Base-by-base conservation (phyloP, 2,888 invertebrate genomes). In the Cabera pusaria region DNA sequence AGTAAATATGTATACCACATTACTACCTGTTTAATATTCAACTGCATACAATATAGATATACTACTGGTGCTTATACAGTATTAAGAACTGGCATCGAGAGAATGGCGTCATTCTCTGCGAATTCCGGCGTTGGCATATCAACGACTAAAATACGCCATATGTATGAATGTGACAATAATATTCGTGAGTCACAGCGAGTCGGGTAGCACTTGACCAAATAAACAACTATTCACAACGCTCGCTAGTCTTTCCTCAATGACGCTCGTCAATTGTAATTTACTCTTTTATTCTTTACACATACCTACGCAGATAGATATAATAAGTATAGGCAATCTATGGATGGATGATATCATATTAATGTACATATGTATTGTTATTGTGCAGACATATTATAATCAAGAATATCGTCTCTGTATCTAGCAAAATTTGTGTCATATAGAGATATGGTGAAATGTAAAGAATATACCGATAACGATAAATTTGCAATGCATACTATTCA, bases 121-220 rank as follows among this genome's bases (percentile, higher is more conserved):
- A 82, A 80, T 79, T 72, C 67, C 67, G 66, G 54, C 66, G 71
- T 70, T 73, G 73, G 70, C 69, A 72, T 76, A 81, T 76, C 71
- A 76, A 78, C 77, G 70, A 71, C 70, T 68, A 73, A 81, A 81
- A 75, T 72, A 72, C 70, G 71, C 73, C 66, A 67, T 72, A 76
- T 58, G 72, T 75, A 71, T 73, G 75, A 73, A 75, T 76, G 72
- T 67, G 82, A 79, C 84, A 82, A 82, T 84, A 84, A 79, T 83
- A 81, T 75, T 74, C 63, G 63, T 87, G 86, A 87, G 70, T 87
- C 86, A 87, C 71, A 59, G 59, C 42, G 59, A 59, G 51, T 43
- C 45, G 59, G 55, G 56, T 54, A 61, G 60, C 86, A 85, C 78
- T 86, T 87, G 83, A 79, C 77, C 79, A 87, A 86, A 86, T 79